A percentile compares a stretch with the other conserved stretches of the same genome.
Evolutionary conservation across 2,888 invertebrate species (phyloP).

Genomic region (Tortricodes alternella): DNA sequence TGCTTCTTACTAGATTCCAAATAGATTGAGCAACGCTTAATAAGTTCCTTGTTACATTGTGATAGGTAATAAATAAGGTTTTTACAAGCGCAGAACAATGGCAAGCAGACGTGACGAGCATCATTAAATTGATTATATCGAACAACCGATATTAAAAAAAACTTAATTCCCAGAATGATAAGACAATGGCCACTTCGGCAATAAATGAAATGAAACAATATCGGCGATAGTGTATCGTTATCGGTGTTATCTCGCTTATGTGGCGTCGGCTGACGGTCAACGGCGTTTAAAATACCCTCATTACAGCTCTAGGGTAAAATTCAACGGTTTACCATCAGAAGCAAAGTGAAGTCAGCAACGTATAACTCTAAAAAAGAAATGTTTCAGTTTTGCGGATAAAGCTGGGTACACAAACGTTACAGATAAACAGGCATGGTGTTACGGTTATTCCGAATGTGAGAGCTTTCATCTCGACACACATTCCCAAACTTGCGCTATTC

Average conservation of each 20-base stretch:
- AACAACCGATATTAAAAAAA: constrained; percentile 41
- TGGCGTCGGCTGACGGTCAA: constrained; percentile 24
- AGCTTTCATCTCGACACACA: constrained; percentile 65
- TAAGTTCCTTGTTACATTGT: no score
- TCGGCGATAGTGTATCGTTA: constrained; percentile 70
- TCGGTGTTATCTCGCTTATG: constrained; percentile 54
- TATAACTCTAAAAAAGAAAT: no score
- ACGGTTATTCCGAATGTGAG: constrained; percentile 36
- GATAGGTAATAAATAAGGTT: constrained; percentile 15
- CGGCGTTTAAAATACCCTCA: constrained; percentile 21
- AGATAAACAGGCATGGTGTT: no score
- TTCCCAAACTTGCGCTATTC: constrained; percentile 51
- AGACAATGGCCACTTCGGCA: constrained; percentile 59
- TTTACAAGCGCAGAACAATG: constrained; percentile 8
- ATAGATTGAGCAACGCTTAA: no score
- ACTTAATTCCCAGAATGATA: constrained; percentile 56
- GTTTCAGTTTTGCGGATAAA: no score
- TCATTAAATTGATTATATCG: constrained; percentile 32
- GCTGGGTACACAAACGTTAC: no score
- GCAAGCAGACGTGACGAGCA: constrained; percentile 3
- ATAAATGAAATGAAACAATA: constrained; percentile 55
- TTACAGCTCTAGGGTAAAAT: not conserved
- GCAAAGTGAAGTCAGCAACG: no score
- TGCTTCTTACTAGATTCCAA: not conserved
- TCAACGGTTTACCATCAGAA: no score